A percentile compares a stretch with the other conserved stretches of the same genome.
These are phyloP conservation scores for Megaceryle alcyon DNA, from an alignment of 2,797 vertebrate species.

Conservation along the genomic window DNA sequence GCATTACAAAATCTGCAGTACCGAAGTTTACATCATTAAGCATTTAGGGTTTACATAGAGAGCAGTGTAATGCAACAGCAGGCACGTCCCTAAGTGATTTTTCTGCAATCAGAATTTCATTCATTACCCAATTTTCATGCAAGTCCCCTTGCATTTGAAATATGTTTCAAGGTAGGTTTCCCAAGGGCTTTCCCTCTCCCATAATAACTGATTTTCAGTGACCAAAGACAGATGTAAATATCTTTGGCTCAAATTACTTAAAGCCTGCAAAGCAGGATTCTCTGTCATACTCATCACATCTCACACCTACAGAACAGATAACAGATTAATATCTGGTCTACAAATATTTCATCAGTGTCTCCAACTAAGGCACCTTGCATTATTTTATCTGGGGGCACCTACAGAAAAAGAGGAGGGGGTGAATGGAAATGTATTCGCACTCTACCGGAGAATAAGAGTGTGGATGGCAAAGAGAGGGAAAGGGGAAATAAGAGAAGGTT, in stretches of 20 bases:
- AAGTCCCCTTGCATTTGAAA: constrained; percentile 82
- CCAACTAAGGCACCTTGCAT: constrained; percentile 73
- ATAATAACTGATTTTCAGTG: constrained; percentile 79
- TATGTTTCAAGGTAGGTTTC: constrained; percentile 81
- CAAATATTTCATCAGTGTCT: constrained; percentile 84
- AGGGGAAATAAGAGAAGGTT: constrained; percentile 72
- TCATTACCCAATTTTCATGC: constrained; percentile 84
- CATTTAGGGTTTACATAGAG: constrained; percentile 62
- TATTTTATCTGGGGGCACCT: constrained; percentile 73
- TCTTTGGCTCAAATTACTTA: constrained; percentile 83
- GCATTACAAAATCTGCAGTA: constrained; percentile 17
- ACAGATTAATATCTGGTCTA: constrained; percentile 83
- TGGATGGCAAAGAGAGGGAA: constrained; percentile 15
- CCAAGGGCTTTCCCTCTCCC: constrained; percentile 74
- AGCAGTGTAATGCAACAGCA: constrained; percentile 49
- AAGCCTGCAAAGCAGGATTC: constrained; percentile 74
- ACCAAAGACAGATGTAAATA: constrained; percentile 84
- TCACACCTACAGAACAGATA: constrained; percentile 81
- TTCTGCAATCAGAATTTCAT: constrained; percentile 85
- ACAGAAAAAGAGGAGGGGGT: constrained; percentile 20
- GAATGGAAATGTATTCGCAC: constrained; percentile 53
- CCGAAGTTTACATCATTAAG: constrained; percentile 43
- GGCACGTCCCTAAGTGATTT: constrained; percentile 75
- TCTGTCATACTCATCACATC: constrained; percentile 85
- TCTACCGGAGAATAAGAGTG: constrained; percentile 4